Conservation (phyloP, 1,140 invertebrate genomes). For the Eumaeus atala region DNA sequence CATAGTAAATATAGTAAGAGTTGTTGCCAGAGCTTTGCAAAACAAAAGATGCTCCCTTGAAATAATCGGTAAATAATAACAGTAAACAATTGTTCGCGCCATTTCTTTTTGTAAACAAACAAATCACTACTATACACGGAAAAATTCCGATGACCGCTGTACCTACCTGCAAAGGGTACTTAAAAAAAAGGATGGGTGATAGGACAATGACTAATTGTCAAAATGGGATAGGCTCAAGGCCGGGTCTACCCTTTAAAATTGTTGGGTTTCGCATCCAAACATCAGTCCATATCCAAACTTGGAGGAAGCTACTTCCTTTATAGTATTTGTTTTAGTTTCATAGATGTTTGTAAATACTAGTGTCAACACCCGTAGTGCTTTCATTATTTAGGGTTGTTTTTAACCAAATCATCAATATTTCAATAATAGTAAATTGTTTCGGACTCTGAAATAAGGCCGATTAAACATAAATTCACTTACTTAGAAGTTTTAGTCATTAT, state of each 20-base stretch:
- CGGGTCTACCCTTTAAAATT: slow-evolving; percentile 61
- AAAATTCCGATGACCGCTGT: slow-evolving; percentile 12
- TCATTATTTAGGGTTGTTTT: too few species aligned
- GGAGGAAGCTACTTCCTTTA: slow-evolving; percentile 10
- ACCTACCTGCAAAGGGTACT: slow-evolving; percentile 43
- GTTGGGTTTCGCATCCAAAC: slow-evolving; percentile 53
- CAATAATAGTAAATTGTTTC: too few species aligned
- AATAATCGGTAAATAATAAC: slow-evolving; percentile 7
- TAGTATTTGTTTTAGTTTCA: slow-evolving; percentile 13
- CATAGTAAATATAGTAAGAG: not conserved
- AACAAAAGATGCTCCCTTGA: not conserved
- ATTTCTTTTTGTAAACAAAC: slow-evolving; percentile 58
- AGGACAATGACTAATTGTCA: slow-evolving; percentile 50
- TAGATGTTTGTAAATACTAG: slow-evolving; percentile 59
- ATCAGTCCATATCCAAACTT: slow-evolving; percentile 59
- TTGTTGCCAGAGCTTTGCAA: not conserved
- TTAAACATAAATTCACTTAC: too few species aligned
- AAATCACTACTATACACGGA: slow-evolving; percentile 37
- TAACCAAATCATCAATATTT: too few species aligned
- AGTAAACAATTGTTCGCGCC: slow-evolving; percentile 47
- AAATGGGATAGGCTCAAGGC: slow-evolving; percentile 59
- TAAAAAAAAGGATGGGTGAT: slow-evolving; percentile 32
- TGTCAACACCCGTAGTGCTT: slow-evolving; percentile 39
- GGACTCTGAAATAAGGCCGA: too few species aligned
- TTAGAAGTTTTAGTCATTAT: too few species aligned